A percentile compares a stretch with the other conserved stretches of the same genome.
Conservation (phyloP, 2,888 invertebrate genomes). For the Lochmaea crataegi region DNA sequence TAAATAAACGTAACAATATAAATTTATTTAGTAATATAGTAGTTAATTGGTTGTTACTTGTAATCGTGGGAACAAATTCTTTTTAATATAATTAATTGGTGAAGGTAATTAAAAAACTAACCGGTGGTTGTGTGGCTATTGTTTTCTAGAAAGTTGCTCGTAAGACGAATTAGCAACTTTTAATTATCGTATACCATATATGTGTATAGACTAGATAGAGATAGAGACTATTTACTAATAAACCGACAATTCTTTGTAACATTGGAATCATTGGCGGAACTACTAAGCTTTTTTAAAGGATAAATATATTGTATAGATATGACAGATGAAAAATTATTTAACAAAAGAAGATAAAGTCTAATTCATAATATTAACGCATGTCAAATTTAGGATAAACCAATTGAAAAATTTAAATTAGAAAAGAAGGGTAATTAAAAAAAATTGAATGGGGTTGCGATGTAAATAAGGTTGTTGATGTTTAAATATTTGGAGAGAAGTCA, state of each 20-base stretch:
- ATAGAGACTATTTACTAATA: slow-evolving; percentile 10
- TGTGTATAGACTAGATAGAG: slow-evolving; percentile 1
- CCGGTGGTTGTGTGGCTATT: slow-evolving; percentile 17
- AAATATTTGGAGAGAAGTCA: too few relatives aligned
- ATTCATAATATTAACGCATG: too few relatives aligned
- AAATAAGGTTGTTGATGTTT: too few relatives aligned
- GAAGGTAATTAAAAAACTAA: slow-evolving; percentile 22
- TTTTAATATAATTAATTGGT: slow-evolving; percentile 10
- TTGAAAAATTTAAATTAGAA: too few relatives aligned
- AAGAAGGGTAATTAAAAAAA: too few relatives aligned
- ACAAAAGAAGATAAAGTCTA: too few relatives aligned
- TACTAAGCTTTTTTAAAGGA: neutral
- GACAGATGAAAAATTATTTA: too few relatives aligned
- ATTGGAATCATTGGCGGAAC: neutral
- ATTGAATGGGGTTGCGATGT: too few relatives aligned
- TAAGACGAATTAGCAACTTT: slow-evolving; percentile 23
- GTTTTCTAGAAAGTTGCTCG: slow-evolving; percentile 24
- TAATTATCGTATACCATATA: slow-evolving; percentile 24
- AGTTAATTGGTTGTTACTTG: slow-evolving; percentile 16
- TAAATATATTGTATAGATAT: too few relatives aligned
- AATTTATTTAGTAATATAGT: slow-evolving; percentile 8
- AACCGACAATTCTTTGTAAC: neutral
- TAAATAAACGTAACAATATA: neutral
- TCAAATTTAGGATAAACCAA: too few relatives aligned
- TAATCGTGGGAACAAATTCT: slow-evolving; percentile 17